Base-by-base conservation (phyloP, 2,113 vertebrate species). In the Tragelaphus strepsiceros region DNA sequence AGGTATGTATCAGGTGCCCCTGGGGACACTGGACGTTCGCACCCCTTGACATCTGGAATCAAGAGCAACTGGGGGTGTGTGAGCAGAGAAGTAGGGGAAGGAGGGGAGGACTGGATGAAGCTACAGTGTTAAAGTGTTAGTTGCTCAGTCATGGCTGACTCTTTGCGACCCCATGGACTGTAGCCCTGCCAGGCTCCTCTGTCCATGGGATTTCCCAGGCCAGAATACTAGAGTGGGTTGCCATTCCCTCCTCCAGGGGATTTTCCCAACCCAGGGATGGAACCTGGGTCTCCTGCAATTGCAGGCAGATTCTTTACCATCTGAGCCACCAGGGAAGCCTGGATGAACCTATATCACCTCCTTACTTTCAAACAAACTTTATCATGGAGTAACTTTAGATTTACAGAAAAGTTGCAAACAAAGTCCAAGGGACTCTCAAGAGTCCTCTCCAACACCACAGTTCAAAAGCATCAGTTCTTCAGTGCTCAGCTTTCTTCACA, bases 321-420 rank as follows among this genome's bases (percentile, higher is more conserved):
- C 16, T 80, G 77, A 17, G 5, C 46, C 0, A 0, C 28, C 28
- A 51, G 46, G 43, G 77, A 87, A 62, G 28, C 15, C 32, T 4
- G 19, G 46, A 74, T 74, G 71, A 43, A 43, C 21, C 21, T 74
- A 43, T 43, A 78, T n/a, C 30, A 6, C 6, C 26, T 62, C 78
- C 88, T 85, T 62, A 35, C 54, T 43, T 93, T 88, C 7, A 80
- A 80, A 61, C 64, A 32, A 5, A 43, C 9, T 82, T 14, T 74
- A 81, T 51, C 84, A 43, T 93, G 64, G 15, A 74, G 88, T 64
- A 84, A 67, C 51, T 61, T 88, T 43, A 90, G 35, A 93, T 61
- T 43, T 62, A 54, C 30, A 89, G 78, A 53, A 67, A 54, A 56
- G 10, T 67, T 59, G 35, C 62, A 56, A 83, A 62, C 43, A 77